A percentile compares a stretch with the other conserved stretches of the same genome.
Conservation (phyloP, 2,113 vertebrate genomes). For the Ivindomyrus marchei region DNA sequence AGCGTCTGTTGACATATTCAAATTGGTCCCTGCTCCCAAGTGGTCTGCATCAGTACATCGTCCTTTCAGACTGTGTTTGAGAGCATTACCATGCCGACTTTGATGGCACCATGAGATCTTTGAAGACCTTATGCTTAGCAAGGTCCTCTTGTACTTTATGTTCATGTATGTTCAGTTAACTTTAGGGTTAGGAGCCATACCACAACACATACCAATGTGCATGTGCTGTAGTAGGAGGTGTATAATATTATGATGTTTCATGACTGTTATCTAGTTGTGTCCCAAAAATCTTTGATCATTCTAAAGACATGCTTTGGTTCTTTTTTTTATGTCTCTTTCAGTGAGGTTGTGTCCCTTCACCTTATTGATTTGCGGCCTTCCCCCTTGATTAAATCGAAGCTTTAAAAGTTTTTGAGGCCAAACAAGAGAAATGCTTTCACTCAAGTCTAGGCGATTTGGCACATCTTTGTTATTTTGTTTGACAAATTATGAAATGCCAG, state of each 20-base stretch:
- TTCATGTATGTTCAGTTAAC: neutral
- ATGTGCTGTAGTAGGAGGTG: neutral
- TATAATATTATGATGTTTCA: neutral
- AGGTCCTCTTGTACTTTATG: neutral
- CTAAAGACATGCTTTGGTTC: neutral
- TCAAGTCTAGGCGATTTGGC: neutral
- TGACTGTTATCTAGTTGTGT: neutral
- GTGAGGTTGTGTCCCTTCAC: neutral
- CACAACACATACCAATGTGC: neutral
- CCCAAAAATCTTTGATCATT: neutral
- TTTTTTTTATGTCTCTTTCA: neutral
- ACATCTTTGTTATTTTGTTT: neutral
- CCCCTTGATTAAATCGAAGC: neutral
- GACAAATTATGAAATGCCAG: neutral
- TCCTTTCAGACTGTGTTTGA: neutral
- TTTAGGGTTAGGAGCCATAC: neutral
- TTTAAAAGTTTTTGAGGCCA: neutral
- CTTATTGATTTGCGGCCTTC: neutral
- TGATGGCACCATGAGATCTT: neutral
- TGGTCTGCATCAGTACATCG: neutral
- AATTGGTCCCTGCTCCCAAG: neutral
- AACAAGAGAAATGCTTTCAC: neutral
- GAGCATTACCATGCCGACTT: neutral
- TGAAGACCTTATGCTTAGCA: neutral
- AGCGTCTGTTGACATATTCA: conserved; percentile 7